Conservation (phyloP, 2,888 invertebrate genomes). For the Pseudococcus jackbeardsleyi region DNA sequence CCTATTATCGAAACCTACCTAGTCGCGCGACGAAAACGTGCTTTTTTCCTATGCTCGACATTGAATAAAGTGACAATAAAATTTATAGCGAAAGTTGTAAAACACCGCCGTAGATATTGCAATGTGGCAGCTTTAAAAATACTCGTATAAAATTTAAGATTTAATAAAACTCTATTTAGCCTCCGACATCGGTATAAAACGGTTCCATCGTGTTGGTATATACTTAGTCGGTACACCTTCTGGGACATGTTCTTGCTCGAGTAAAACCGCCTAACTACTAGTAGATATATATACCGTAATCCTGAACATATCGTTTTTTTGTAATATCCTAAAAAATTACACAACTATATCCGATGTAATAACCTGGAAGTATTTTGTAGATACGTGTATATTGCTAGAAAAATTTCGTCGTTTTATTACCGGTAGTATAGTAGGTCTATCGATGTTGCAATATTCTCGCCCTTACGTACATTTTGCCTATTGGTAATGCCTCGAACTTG, state of each 20-base stretch:
- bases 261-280: not conserved
- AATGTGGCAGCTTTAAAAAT: slow-evolving; percentile 34
- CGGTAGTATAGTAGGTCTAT: not conserved
- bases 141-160: slow-evolving; percentile 28
- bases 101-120: slow-evolving; percentile 22
- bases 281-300: not conserved
- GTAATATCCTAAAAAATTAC: not conserved
- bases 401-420: not conserved
- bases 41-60: not conserved
- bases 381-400: not conserved
- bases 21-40: not conserved
- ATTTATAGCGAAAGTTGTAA: slow-evolving; percentile 41
- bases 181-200: slow-evolving; percentile 11
- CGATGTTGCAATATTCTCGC: not conserved
- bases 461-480: not conserved
- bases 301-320: not conserved
- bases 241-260: not conserved
- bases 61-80: slow-evolving; percentile 38
- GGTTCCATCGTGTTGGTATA: not conserved
- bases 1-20: not conserved
- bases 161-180: slow-evolving; percentile 43
- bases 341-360: not conserved
- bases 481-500: no score
- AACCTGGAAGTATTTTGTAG: not conserved
- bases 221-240: not conserved